Evolutionary conservation across 2,888 invertebrate species (phyloP), one percentile per base, ranked within the genome.

Genomic region (Spilarctia lutea): DNA sequence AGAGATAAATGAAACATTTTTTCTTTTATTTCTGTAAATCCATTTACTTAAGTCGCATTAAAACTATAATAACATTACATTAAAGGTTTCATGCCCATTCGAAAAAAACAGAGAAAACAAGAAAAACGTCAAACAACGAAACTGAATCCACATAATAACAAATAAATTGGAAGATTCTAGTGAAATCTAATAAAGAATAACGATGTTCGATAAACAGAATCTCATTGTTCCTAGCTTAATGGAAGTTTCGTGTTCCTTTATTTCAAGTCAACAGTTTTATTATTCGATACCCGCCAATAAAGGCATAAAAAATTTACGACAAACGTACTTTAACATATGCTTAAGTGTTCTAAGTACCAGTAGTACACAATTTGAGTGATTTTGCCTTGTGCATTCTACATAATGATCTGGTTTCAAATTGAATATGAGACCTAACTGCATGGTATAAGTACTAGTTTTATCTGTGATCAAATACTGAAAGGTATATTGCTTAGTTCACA

Each of bases 171-270:
- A 79, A 75, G 72, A 74, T 33, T 63, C 70, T 68, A 66, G 30
- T 68, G 35, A 30, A 71, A 60, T 65, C 63, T 73, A 74, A 71
- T 78, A 75, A 82, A 79, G 71, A 63, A 67, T 73, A 65, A 76
- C 67, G 48, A 72, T 72, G 71, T 75, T 77, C 74, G 75, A 75
- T 78, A 77, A 82, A 78, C 68, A 72, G 52, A 70, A 73, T 75
- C 65, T 75, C 71, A 71, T 74, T 78, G 67, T 67, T 65, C 42
- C 65, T 52, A 33, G 68, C 71, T 73, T 68, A 83, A 81, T 74
- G 72, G 76, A 81, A 76, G 68, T 75, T 75, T 77, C 73, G 73
- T 81, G 74, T 76, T 78, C 71, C 72, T 68, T 81, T 76, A 79
- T 77, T 77, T 76, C 68, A 71, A 74, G 71, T 73, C 68, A 74